Conservation (phyloP, 92 coral and sea anemone genomes). For the Anthopleura xanthogrammica region DNA sequence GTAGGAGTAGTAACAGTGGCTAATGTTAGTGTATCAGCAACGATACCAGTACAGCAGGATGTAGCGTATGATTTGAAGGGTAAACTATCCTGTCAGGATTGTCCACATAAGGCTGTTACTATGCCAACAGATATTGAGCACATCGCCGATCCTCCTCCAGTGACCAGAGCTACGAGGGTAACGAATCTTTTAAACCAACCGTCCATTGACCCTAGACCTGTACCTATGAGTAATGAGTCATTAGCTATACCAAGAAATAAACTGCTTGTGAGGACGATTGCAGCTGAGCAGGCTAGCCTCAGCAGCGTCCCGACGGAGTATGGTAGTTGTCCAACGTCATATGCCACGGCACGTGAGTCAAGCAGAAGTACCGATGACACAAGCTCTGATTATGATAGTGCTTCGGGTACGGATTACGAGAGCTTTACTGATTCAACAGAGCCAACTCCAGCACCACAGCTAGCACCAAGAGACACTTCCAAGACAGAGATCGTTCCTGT, state of each 20-base stretch:
- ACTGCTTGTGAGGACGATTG: neutral
- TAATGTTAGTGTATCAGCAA: neutral
- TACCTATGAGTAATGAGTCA: neutral
- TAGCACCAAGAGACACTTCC: neutral
- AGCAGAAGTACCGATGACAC: neutral
- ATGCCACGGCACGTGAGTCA: conserved; percentile 23
- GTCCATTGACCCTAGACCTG: neutral
- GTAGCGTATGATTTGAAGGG: neutral
- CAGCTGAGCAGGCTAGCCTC: conserved; percentile 21
- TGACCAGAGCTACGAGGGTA: neutral
- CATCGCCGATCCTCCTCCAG: neutral
- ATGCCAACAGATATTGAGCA: conserved; percentile 22
- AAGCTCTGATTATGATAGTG: conserved; percentile 3
- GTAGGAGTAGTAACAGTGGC: neutral
- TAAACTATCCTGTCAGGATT: neutral
- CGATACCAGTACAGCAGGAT: neutral
- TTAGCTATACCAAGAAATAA: neutral
- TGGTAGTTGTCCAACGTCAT: conserved; percentile 27
- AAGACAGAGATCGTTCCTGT: conserved; percentile 48
- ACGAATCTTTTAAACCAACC: neutral
- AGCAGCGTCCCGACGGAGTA: conserved; percentile 26
- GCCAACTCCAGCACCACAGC: neutral
- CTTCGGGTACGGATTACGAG: neutral
- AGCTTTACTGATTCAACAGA: neutral
- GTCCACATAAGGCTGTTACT: neutral